Evolutionary conservation across 2,888 invertebrate species (phyloP).

Genomic region (Antitype chi): DNA sequence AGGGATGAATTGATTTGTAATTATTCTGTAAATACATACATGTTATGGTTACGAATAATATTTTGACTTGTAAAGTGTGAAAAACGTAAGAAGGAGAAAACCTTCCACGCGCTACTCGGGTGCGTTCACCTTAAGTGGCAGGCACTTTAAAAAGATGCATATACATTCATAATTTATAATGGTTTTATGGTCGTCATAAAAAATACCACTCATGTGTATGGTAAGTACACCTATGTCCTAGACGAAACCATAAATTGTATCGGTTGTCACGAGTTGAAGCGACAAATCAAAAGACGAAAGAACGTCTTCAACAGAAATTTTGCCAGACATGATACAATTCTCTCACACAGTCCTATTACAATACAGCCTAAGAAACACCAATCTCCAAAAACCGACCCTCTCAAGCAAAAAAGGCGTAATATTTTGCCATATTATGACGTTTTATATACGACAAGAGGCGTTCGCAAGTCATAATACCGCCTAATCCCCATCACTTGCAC

Average conservation of each 20-base stretch:
- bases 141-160: neutral
- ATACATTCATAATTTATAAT: neutral
- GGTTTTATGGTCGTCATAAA: too few relatives aligned
- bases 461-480: conserved; percentile 57
- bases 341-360: neutral
- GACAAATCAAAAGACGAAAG: neutral
- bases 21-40: too few relatives aligned
- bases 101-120: too few relatives aligned
- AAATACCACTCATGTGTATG: too few relatives aligned
- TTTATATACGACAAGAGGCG: conserved; percentile 45
- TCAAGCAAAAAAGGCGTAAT: conserved; percentile 34
- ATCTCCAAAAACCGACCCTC: conserved; percentile 5
- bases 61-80: too few relatives aligned
- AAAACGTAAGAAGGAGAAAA: too few relatives aligned
- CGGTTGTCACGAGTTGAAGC: too few relatives aligned
- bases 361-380: conserved; percentile 8
- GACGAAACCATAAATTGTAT: neutral
- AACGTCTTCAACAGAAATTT: neutral
- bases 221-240: neutral
- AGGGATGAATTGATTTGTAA: too few relatives aligned
- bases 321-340: neutral
- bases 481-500: conserved; percentile 62
- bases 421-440: conserved; percentile 45
- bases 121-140: neutral
- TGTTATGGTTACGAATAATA: too few relatives aligned